Base-by-base conservation (phyloP, 2,113 vertebrate genomes). In the Sorex araneus region DNA sequence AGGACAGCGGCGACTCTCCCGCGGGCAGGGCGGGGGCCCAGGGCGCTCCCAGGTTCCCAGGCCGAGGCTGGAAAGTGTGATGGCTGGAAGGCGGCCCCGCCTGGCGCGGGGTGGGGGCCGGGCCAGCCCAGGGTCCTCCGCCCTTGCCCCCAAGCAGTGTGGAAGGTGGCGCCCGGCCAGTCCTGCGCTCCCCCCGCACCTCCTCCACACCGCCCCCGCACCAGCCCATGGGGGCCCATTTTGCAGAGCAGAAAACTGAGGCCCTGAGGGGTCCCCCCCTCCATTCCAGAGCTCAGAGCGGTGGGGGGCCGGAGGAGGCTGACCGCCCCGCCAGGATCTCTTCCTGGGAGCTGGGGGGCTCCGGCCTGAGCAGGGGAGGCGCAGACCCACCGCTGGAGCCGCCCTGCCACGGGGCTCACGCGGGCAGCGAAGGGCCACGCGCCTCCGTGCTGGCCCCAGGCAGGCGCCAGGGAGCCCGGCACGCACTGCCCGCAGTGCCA, bases 61-160 rank as follows among this genome's bases (percentile, higher is more conserved):
- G 97, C 97, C 97, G 98, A 98, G 98, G 97, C 97, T 97, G 97
- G 97, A 97, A 98, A 97, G 96, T 97, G 97, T 97, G 97, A 98
- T 98, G 98, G 98, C 98, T 97, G 96, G 97, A 98, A 97, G 97
- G 95, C 95, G 8, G 96, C 92, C 77, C 90, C 97, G 96, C 76
- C 30, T 85, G 95, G 92, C 96, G 95, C 89, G 89, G 94, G 95
- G 89, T 89, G 85, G 21, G 54, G 13, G 18, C 13, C 15, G 54
- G 54, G 18, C 10, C n/a, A 25, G 19, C 10, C 63, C 23, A 3
- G 23, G 16, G 3, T 28, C 21, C 63, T 50, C 12, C 28, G 13
- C 23, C 9, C 30, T 9, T 40, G 30, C 16, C 13, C 36, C 6
- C 43, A 78, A 0, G 6, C 6, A 32, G 54, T 15, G 40, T 6